A percentile compares a stretch with the other conserved stretches of the same genome.
Evolutionary conservation across 2,888 invertebrate genomes (phyloP).

Genomic region (Artemia sinica): DNA sequence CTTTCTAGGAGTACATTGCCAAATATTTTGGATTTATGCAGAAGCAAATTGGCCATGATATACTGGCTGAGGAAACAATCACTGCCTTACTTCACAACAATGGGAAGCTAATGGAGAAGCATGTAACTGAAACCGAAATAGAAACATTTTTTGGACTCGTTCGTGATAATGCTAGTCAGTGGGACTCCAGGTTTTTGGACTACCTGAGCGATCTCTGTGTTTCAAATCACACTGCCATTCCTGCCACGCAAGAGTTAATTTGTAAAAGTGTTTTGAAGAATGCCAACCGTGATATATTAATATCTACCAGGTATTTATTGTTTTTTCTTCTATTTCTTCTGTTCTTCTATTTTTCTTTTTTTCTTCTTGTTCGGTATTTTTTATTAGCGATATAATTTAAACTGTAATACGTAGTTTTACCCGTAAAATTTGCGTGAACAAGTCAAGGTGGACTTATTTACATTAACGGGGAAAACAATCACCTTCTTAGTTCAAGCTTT

Average conservation of each 20-base stretch:
- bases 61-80: constrained; percentile 95
- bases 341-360: too few relatives aligned
- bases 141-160: constrained; percentile 96
- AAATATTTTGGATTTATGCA: constrained; percentile 99
- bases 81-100: constrained; percentile 95
- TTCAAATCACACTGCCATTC: constrained; percentile 89
- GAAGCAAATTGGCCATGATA: constrained; percentile 97
- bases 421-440: too few relatives aligned
- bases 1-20: constrained; percentile 76
- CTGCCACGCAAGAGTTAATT: constrained; percentile 92
- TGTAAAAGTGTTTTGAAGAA: constrained; percentile 90
- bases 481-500: too few relatives aligned
- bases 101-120: constrained; percentile 87
- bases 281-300: constrained; percentile 85
- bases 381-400: too few relatives aligned
- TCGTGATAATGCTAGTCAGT: constrained; percentile 80
- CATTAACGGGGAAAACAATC: too few relatives aligned
- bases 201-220: constrained; percentile 95
- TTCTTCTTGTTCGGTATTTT: too few relatives aligned
- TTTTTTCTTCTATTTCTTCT: too few relatives aligned
- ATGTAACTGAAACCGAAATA: constrained; percentile 92
- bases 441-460: too few relatives aligned
- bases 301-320: constrained; percentile 53
- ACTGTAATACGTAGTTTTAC: too few relatives aligned
- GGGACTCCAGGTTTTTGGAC: constrained; percentile 88